Percentiles rank a stretch among this genome's conserved stretches.
phyloP scores from a whole-genome alignment of 2,113 vertebrate species.

The Phycodurus eques region DNA sequence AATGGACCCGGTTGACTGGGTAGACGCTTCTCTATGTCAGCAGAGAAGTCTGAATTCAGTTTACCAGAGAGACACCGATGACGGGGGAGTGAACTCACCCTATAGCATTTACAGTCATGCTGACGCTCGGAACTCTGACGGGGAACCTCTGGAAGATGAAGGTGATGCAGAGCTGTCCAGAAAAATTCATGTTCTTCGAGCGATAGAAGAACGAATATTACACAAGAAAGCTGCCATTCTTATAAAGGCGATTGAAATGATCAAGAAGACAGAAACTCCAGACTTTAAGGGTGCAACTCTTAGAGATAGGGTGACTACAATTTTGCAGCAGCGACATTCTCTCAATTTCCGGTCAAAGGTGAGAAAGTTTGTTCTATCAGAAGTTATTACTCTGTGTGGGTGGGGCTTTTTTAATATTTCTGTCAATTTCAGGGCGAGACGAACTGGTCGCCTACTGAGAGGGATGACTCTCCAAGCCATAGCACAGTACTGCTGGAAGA shows the following conservation, averaged over 20 bases:
- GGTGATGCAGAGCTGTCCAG: constrained; percentile 40
- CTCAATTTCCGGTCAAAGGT: constrained; percentile 30
- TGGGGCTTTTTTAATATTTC: background rate
- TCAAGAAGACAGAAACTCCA: rapidly evolving
- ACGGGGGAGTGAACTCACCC: background rate
- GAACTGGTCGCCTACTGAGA: background rate
- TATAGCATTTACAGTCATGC: background rate
- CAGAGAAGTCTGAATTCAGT: background rate
- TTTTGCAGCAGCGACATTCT: constrained; percentile 35
- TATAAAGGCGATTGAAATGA: constrained; percentile 13
- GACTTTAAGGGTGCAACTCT: constrained; percentile 12
- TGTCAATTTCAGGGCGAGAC: background rate
- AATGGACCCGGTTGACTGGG: constrained; percentile 41
- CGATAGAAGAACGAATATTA: constrained; percentile 45
- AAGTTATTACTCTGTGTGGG: background rate
- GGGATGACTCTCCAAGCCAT: background rate
- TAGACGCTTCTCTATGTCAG: background rate
- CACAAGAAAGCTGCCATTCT: constrained; percentile 38
- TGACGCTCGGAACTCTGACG: background rate
- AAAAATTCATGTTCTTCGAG: constrained; percentile 36
- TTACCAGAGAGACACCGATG: background rate
- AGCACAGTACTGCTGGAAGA: constrained; percentile 9
- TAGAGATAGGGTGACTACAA: constrained; percentile 40
- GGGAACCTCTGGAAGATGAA: background rate
- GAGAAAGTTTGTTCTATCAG: background rate